Conservation (phyloP, 2,113 vertebrate genomes). For the Recurvirostra avosetta region DNA sequence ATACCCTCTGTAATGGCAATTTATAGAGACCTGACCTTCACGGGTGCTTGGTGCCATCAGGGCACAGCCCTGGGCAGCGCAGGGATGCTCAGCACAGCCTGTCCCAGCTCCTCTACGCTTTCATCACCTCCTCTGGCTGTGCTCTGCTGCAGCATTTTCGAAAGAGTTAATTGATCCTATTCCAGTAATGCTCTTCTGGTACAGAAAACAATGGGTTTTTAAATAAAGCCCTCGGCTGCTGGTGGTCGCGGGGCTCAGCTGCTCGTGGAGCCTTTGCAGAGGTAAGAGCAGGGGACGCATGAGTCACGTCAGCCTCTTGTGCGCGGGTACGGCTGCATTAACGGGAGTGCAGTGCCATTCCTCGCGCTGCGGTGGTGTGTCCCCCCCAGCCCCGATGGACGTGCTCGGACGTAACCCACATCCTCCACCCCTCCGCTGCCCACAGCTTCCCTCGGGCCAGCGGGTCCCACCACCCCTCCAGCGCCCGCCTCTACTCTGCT, state of each 20-base stretch:
- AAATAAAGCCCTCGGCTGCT: neutral
- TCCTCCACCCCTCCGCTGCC: neutral
- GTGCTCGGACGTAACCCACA: rapidly evolving
- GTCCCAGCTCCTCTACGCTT: rapidly evolving
- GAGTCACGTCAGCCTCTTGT: neutral
- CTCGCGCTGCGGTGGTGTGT: rapidly evolving
- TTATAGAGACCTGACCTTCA: neutral
- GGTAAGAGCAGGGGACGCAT: rapidly evolving
- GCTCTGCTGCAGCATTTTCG: neutral
- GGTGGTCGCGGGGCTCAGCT: neutral
- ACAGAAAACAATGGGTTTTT: neutral
- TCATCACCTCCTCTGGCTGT: neutral
- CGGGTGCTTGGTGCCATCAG: neutral
- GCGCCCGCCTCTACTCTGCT: rapidly evolving
- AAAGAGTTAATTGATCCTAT: neutral
- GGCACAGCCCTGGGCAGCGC: neutral
- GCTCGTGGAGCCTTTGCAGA: rapidly evolving
- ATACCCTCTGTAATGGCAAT: neutral
- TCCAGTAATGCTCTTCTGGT: neutral
- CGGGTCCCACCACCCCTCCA: neutral
- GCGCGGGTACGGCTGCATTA: neutral
- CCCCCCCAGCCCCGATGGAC: neutral
- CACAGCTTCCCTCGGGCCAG: neutral
- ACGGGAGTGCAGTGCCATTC: neutral
- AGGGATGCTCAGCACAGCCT: neutral